A percentile compares a stretch with the other conserved stretches of the same genome.
Evolutionary conservation across 1,140 invertebrate species (phyloP).

Genomic region (Triops cancriformis): DNA sequence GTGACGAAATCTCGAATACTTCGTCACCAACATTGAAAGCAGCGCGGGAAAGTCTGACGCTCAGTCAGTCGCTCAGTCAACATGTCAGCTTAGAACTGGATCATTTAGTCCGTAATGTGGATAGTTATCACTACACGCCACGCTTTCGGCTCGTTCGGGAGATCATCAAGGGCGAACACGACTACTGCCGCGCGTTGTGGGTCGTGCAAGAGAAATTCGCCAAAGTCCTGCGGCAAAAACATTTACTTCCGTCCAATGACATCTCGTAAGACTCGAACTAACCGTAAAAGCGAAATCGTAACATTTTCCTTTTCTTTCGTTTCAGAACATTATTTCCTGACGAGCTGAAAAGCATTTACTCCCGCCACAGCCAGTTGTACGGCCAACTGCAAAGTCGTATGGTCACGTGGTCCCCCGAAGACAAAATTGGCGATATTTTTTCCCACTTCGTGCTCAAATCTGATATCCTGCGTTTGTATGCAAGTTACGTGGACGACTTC

Average conservation of each 20-base stretch:
- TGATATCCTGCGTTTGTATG: constrained; percentile 37
- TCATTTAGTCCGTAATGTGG: not conserved
- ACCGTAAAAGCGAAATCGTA: not conserved
- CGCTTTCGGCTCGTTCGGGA: constrained; percentile 1
- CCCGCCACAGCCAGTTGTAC: not conserved
- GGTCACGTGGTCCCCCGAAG: not conserved
- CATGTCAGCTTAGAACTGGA: constrained; percentile 1
- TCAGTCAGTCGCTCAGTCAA: not conserved
- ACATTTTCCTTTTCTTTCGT: not conserved
- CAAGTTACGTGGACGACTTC: constrained; percentile 39
- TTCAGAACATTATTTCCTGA: not conserved
- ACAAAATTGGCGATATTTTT: not conserved
- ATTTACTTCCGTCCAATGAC: not conserved
- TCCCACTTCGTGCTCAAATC: constrained; percentile 20
- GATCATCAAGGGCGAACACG: not conserved
- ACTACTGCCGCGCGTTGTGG: not conserved
- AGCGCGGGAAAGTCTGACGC: constrained; percentile 2
- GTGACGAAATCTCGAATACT: not conserved
- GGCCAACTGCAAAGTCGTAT: not conserved
- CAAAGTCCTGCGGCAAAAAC: not conserved
- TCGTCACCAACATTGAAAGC: not conserved
- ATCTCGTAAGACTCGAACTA: not conserved
- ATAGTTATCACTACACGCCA: not conserved
- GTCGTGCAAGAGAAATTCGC: constrained; percentile 12
- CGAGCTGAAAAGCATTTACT: not conserved